Conservation (phyloP, 1,140 invertebrate species). For the Euglossa dilemma region DNA sequence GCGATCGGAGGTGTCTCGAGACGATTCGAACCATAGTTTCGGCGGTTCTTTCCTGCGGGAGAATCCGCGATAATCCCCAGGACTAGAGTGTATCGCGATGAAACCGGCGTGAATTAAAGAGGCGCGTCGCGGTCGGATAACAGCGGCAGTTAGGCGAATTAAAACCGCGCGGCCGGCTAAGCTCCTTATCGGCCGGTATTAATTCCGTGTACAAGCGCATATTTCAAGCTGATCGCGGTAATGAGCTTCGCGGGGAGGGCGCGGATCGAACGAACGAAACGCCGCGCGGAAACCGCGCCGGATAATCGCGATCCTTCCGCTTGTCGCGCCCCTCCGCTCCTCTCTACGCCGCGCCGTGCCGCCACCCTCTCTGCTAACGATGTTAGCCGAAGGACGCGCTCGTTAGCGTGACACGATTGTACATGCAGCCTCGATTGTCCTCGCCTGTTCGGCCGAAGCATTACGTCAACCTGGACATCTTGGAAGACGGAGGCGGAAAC, state of each 20-base stretch:
- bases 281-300: conserved; percentile 16
- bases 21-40: too few relatives aligned
- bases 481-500: not conserved
- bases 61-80: not conserved
- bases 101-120: conserved; percentile 1
- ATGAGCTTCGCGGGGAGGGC: conserved; percentile 6
- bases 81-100: not conserved
- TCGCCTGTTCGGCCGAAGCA: not conserved
- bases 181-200: conserved; percentile 29
- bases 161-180: conserved; percentile 47
- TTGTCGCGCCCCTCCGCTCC: not conserved
- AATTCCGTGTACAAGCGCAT: conserved; percentile 31
- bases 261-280: conserved; percentile 38
- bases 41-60: too few relatives aligned
- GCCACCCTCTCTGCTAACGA: conserved; percentile 37
- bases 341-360: too few relatives aligned
- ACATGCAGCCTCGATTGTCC: conserved; percentile 12
- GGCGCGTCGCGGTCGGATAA: conserved; percentile 11
- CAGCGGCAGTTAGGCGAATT: conserved; percentile 34
- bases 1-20: too few relatives aligned
- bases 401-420: conserved; percentile 37
- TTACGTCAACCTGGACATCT: conserved; percentile 31
- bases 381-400: conserved; percentile 30
- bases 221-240: conserved; percentile 50
- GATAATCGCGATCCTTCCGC: conserved; percentile 22